Evolutionary conservation across 2,113 vertebrate genomes (phyloP).

Genomic region (Reinhardtius hippoglossoides): DNA sequence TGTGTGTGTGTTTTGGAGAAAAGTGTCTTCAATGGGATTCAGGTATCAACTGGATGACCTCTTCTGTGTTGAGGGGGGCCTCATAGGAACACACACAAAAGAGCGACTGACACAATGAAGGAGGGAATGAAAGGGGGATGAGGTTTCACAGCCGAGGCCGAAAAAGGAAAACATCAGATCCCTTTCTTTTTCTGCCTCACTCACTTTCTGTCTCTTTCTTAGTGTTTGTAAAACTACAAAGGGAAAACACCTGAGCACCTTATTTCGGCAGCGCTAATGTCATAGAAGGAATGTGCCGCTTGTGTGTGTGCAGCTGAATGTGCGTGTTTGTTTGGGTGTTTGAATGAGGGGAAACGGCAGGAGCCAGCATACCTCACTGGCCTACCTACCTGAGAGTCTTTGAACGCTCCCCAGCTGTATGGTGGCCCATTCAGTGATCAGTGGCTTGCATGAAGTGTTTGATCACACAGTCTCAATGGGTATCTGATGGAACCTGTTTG

Average conservation of each 20-base stretch:
- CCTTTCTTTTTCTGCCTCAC: conserved; percentile 43
- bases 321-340: conserved; percentile 32
- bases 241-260: conserved; percentile 66
- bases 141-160: conserved; percentile 77
- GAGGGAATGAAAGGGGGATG: conserved; percentile 78
- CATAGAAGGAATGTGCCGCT: conserved; percentile 68
- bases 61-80: conserved; percentile 70
- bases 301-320: background rate
- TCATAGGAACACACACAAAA: conserved; percentile 76
- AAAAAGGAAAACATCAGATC: conserved; percentile 78
- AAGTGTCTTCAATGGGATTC: conserved; percentile 72
- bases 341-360: conserved; percentile 35
- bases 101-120: conserved; percentile 75
- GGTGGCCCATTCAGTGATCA: conserved; percentile 72
- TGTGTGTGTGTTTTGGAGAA: conserved; percentile 40
- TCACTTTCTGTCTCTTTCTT: conserved; percentile 62
- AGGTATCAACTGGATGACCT: conserved; percentile 78
- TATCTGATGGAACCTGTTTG: conserved; percentile 54
- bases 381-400: conserved; percentile 58
- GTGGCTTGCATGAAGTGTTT: conserved; percentile 56
- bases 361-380: conserved; percentile 60
- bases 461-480: conserved; percentile 55
- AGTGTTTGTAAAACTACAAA: conserved; percentile 69
- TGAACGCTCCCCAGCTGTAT: conserved; percentile 72
- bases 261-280: conserved; percentile 67